Evolutionary conservation across 2,888 invertebrate species (phyloP).

Genomic region (Panzeria rudis): DNA sequence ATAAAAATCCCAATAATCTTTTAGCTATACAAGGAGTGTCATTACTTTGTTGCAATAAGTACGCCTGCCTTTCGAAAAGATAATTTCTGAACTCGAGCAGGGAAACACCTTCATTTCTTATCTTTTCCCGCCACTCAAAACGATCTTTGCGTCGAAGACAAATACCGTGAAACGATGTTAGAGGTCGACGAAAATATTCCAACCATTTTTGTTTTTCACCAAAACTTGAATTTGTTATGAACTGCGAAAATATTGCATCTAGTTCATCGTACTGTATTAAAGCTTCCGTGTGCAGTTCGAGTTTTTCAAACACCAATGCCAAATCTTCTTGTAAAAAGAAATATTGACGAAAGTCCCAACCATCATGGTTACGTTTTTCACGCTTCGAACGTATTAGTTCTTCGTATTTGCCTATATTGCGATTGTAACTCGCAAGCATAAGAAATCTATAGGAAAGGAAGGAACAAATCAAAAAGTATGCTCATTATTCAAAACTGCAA

Average conservation of each 20-base stretch:
- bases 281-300: slow-evolving; percentile 96
- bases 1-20: slow-evolving; percentile 94
- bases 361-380: slow-evolving; percentile 94
- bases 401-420: slow-evolving; percentile 93
- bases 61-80: slow-evolving; percentile 95
- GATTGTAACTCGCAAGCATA: slow-evolving; percentile 93
- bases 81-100: slow-evolving; percentile 96
- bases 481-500: not conserved
- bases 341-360: slow-evolving; percentile 97
- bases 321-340: slow-evolving; percentile 97
- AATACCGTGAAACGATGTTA: slow-evolving; percentile 93
- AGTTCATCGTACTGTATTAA: slow-evolving; percentile 98
- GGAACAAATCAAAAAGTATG: slow-evolving; percentile 73
- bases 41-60: slow-evolving; percentile 86
- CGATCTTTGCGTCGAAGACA: slow-evolving; percentile 86
- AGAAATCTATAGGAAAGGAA: slow-evolving; percentile 82
- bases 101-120: slow-evolving; percentile 85
- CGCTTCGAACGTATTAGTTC: slow-evolving; percentile 95
- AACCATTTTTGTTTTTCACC: slow-evolving; percentile 95
- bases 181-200: slow-evolving; percentile 90
- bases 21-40: slow-evolving; percentile 89
- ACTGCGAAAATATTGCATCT: slow-evolving; percentile 98
- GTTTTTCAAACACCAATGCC: slow-evolving; percentile 96
- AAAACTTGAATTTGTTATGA: slow-evolving; percentile 95
- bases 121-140: slow-evolving; percentile 84